These are phyloP conservation scores for Siniperca chuatsi DNA, from an alignment of 2,113 vertebrate species.

Conservation along the genomic window DNA sequence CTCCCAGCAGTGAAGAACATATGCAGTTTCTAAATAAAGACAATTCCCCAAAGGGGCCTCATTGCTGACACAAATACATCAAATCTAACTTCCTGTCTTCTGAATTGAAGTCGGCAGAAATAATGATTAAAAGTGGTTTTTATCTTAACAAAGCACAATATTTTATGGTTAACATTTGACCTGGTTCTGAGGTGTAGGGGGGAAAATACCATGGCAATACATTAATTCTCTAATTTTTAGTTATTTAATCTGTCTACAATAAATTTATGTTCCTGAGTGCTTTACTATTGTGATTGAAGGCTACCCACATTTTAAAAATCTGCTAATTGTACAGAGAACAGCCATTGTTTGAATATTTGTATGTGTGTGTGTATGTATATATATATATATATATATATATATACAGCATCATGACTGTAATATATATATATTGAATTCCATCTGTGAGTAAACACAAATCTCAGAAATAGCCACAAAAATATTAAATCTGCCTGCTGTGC, in stretches of 20 bases:
- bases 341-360: background rate
- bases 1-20: constrained; percentile 25
- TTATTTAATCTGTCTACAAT: background rate
- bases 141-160: background rate
- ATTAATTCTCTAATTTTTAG: background rate
- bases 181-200: background rate
- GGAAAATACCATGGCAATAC: background rate
- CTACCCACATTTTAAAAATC: background rate
- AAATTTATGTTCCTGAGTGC: background rate
- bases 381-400: background rate
- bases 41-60: background rate
- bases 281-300: background rate
- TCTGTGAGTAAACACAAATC: background rate
- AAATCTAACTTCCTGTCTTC: background rate
- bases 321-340: background rate
- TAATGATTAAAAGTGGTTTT: background rate
- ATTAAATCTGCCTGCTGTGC: background rate
- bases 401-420: no score
- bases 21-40: constrained; percentile 27
- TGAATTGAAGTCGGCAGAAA: background rate
- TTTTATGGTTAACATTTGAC: background rate
- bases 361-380: background rate
- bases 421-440: background rate
- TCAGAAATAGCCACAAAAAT: background rate
- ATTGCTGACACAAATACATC: background rate